Percentiles rank a stretch among this genome's conserved stretches.
These are phyloP conservation scores for Palythoa heliodiscus DNA, from an alignment of 92 coral and sea anemone genomes.

Conservation along the genomic window DNA sequence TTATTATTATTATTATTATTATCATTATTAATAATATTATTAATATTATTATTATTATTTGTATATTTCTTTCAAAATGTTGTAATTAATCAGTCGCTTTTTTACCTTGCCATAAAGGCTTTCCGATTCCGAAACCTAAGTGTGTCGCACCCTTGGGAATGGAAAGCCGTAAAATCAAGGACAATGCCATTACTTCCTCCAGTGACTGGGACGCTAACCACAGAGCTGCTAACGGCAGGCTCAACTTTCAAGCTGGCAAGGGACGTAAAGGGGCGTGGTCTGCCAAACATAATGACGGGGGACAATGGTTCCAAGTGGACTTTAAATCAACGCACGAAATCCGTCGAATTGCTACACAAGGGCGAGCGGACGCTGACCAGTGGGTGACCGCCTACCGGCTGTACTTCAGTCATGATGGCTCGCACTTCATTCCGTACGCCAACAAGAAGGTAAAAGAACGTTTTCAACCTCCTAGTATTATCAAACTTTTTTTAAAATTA, in stretches of 20 bases:
- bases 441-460: not conserved
- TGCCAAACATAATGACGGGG: not conserved
- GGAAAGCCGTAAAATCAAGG: not conserved
- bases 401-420: not conserved
- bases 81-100: too few species aligned
- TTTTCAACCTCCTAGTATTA: too few species aligned
- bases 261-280: slow-evolving; percentile 20
- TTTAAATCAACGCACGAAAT: not conserved
- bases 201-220: not conserved
- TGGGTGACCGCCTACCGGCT: not conserved
- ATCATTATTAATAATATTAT: too few species aligned
- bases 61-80: too few species aligned
- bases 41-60: too few species aligned
- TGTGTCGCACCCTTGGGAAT: slow-evolving; percentile 4
- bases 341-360: not conserved
- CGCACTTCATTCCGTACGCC: not conserved
- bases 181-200: not conserved
- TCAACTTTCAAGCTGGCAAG: not conserved
- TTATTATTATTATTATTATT: too few species aligned
- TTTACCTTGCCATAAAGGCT: not conserved
- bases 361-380: not conserved
- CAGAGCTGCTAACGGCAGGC: not conserved
- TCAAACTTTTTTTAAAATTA: too few species aligned
- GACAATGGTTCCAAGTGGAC: not conserved
- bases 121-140: not conserved